Base-by-base conservation (phyloP, 2,797 vertebrate genomes). In the Balearica regulorum region DNA sequence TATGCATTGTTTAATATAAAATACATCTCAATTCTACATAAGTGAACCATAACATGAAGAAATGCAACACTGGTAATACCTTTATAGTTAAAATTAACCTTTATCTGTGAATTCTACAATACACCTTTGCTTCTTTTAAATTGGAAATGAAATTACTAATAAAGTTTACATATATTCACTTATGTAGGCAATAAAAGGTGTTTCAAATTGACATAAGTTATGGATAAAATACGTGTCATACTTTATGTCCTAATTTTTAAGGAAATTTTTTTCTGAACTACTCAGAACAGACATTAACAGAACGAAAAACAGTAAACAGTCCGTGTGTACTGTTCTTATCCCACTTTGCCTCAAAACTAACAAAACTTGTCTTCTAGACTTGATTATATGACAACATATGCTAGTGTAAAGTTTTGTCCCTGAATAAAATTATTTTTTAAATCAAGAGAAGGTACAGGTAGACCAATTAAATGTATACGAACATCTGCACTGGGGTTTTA, bases 121-220 rank as follows among this genome's bases (percentile, higher is more conserved):
- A 91, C 94, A 94, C 92, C 71, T 92, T 96, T 84, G 86, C 87
- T 97, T 94, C 81, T 96, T 95, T 97, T 95, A 88, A 96, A 95
- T 95, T 94, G 94, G 83, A 97, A 94, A 94, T 97, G 76, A 96
- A 93, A 65, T 88, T 96, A 94, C 82, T 89, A 97, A 97, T 96
- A 96, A 96, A 97, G 89, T 97, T 96, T 96, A 96, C 95, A 94
- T 97, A 94, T 92, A 95, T 94, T 97, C 94, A 96, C 88, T 96
- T 96, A 96, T 62, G 92, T 91, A 94, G 94, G 94, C 96, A 97
- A 97, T 96, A 97, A 96, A 96, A 92, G 84, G 79, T 97, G 89
- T 97, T 92, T 96, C 79, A 94, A 96, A 83, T 83, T 95, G 81
- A 93, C 86, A 9, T 71, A 96, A 96, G 64, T 93, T 89, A 97